phyloP scores from a whole-genome alignment of 2,888 invertebrate species.

The Beris morrisii region DNA sequence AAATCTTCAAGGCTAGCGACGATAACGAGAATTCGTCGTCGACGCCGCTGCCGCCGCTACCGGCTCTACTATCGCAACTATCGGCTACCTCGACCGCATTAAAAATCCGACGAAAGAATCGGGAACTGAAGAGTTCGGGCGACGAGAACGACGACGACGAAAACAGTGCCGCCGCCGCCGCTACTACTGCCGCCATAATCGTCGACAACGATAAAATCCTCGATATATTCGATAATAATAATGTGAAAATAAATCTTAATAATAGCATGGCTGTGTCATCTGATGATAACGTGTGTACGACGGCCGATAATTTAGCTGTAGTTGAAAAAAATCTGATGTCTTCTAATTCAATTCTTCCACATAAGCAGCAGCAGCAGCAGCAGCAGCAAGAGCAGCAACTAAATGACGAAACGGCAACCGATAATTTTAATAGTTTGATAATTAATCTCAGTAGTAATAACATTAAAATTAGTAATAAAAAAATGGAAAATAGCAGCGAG shows the following conservation, averaged over 20 bases:
- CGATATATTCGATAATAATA: no score
- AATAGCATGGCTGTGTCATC: no score
- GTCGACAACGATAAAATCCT: neutral
- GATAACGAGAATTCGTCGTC: neutral
- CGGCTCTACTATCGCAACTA: neutral
- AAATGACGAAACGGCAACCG: neutral
- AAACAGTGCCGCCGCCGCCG: neutral
- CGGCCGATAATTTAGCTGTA: neutral
- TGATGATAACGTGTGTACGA: neutral
- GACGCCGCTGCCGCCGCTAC: neutral
- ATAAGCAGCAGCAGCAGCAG: neutral
- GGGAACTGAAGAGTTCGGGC: neutral
- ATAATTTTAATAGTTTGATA: neutral
- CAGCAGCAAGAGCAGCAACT: constrained; percentile 3
- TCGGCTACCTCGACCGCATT: constrained; percentile 10
- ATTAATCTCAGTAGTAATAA: constrained; percentile 21
- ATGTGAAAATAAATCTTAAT: no score
- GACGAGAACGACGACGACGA: neutral
- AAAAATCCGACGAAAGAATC: constrained; percentile 12
- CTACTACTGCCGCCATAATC: neutral
- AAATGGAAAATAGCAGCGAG: constrained; percentile 44
- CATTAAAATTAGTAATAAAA: constrained; percentile 45
- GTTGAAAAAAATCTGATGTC: no score
- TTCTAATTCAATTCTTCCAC: neutral
- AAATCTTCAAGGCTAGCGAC: constrained; percentile 45